Evolutionary conservation across 2,113 vertebrate species (phyloP), one percentile per base, ranked within the genome.

Genomic region (Sialia sialis): DNA sequence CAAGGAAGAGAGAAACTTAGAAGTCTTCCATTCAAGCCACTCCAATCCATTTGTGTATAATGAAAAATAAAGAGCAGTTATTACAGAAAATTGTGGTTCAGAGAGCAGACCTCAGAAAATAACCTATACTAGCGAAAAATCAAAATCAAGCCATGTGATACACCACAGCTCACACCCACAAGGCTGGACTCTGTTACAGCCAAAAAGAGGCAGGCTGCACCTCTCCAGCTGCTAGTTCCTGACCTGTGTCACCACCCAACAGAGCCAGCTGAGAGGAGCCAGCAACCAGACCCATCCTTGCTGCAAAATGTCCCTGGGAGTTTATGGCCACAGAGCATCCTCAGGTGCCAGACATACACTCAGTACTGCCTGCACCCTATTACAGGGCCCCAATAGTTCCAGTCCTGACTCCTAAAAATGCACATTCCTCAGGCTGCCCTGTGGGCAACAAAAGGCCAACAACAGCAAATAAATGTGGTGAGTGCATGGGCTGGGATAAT

Each of bases 31-130:
- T 69, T 59, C n/a, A 63, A 69, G n/a, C 38, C 29, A 62, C 59
- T 91, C 32, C 48, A 54, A 52, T 48, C 32, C 30, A 29, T 87
- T 63, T 63, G 39, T 32, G 38, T n/a, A 64, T 48, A 0, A 0
- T 90, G 76, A 84, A 62, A 90, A 84, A 36, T 38, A 87, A 87
- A 70, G 18, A 92, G 51, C n/a, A 87, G 78, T 72, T 69, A 85
- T 23, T 84, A 91, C 19, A 83, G 69, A 92, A 93, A 89, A 73
- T 18, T 25, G 10, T 19, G 54, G 48, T 60, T 85, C 44, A 73
- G 69, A 78, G 13, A 89, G 12, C 14, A 82, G 49, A 82, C 16
- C 51, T 90, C 78, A 87, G 60, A 84, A 79, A 92, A 95, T 2
- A 82, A 51, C 19, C 25, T 36, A 29, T 38, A 21, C 6, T 12